Conservation (phyloP, 2,113 vertebrate species). For the Ochotona curzoniae region DNA sequence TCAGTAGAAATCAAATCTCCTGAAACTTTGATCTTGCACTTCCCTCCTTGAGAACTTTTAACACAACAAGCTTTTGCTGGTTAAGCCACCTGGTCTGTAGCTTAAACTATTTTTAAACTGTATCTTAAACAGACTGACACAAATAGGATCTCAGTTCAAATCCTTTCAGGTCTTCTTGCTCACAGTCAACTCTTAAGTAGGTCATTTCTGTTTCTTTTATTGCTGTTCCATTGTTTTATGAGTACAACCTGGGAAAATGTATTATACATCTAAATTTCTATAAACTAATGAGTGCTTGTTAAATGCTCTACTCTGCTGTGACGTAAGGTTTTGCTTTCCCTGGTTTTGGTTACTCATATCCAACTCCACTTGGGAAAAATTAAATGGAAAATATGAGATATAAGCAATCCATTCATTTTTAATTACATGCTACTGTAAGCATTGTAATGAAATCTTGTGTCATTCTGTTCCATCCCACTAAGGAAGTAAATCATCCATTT, state of each 20-base stretch:
- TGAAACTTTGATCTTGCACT: not conserved
- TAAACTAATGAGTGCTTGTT: not conserved
- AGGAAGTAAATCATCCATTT: not conserved
- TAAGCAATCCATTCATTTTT: not conserved
- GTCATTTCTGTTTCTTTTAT: not conserved
- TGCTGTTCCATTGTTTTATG: not conserved
- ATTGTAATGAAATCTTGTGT: not conserved
- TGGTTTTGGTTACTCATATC: not conserved
- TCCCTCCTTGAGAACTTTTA: not conserved
- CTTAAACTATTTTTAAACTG: not conserved
- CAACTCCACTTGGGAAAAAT: not conserved
- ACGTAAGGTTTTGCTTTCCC: not conserved
- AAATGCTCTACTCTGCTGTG: not conserved
- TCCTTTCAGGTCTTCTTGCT: not conserved
- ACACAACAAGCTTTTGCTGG: not conserved
- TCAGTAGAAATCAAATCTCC: not conserved
- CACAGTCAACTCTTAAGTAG: constrained; percentile 13
- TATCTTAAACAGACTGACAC: not conserved
- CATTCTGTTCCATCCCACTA: not conserved
- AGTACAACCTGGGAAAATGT: constrained; percentile 34
- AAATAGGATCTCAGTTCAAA: not conserved
- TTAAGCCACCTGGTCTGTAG: not conserved
- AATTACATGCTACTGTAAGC: not conserved
- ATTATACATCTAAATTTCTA: not conserved
- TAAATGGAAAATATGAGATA: not conserved